phyloP scores from a whole-genome alignment of 2,113 vertebrate species.

The Osmerus eperlanus region DNA sequence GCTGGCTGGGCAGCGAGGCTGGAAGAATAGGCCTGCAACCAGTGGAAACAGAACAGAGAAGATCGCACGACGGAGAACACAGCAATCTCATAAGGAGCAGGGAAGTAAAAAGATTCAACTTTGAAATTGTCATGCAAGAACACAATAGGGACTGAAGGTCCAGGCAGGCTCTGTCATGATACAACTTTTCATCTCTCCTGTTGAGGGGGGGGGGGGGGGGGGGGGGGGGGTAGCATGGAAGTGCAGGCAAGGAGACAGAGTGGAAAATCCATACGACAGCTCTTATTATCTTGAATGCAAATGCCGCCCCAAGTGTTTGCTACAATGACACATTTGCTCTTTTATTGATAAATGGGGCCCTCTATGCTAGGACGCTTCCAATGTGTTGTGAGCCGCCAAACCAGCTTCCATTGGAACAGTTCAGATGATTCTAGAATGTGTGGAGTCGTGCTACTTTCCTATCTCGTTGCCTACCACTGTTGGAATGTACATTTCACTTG shows the following conservation, averaged over 20 bases:
- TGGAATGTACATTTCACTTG: neutral
- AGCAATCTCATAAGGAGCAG: neutral
- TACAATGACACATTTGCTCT: constrained; percentile 62
- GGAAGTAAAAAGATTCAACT: neutral
- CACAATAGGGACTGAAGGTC: constrained; percentile 15
- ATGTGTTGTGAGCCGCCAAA: constrained; percentile 48
- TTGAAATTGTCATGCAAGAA: constrained; percentile 24
- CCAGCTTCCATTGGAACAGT: constrained; percentile 52
- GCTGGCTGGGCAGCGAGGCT: neutral
- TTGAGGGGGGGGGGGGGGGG: constrained; percentile 31
- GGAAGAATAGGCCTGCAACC: neutral
- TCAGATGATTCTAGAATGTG: constrained; percentile 59
- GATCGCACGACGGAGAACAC: no score
- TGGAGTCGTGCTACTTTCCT: constrained; percentile 56
- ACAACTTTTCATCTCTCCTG: constrained; percentile 50
- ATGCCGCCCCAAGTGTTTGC: constrained; percentile 60
- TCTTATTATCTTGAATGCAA: constrained; percentile 71
- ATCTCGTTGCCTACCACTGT: constrained; percentile 30
- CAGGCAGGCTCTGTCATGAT: constrained; percentile 25
- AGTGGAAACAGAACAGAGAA: no score
- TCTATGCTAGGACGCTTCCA: constrained; percentile 61
- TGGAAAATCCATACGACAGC: constrained; percentile 69
- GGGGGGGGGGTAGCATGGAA: constrained; percentile 17
- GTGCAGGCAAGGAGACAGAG: constrained; percentile 56
- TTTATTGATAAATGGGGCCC: constrained; percentile 67